Conservation (phyloP, 2,113 vertebrate species). For the Macaca mulatta region DNA sequence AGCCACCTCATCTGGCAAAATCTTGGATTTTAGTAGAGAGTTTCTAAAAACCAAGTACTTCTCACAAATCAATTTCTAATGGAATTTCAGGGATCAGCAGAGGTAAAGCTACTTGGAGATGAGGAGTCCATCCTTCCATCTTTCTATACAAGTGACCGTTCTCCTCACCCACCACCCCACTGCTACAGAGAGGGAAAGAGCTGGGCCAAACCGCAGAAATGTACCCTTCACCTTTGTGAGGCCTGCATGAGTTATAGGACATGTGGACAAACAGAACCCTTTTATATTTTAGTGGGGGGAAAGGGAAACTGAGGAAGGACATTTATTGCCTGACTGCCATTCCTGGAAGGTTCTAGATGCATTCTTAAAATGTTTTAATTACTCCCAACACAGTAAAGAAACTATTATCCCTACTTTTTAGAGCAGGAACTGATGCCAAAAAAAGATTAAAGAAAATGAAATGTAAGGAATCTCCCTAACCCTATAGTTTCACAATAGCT, state of each 20-base stretch:
- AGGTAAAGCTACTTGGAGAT: background rate
- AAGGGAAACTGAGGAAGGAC: background rate
- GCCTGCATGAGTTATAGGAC: background rate
- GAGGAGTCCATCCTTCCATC: background rate
- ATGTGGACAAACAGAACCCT: background rate
- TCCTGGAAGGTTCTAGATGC: background rate
- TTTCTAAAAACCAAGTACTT: slow-evolving; percentile 27
- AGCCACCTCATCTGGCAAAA: background rate
- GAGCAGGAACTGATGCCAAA: background rate
- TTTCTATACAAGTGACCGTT: background rate
- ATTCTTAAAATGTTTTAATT: background rate
- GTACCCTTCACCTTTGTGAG: background rate
- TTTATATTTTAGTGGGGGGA: background rate
- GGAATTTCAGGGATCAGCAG: background rate
- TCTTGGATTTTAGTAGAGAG: slow-evolving; percentile 35
- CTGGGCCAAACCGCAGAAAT: background rate
- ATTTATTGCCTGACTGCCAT: background rate
- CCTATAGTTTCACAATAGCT: background rate
- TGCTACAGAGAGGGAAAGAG: background rate
- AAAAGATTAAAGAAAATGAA: background rate
- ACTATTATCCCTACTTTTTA: background rate
- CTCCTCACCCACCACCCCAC: background rate
- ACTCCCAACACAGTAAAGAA: background rate
- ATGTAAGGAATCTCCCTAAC: background rate
- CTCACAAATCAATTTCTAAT: slow-evolving; percentile 9